These are phyloP conservation scores for Alligator sinensis DNA, from an alignment of 2,113 vertebrate genomes.

Conservation along the genomic window DNA sequence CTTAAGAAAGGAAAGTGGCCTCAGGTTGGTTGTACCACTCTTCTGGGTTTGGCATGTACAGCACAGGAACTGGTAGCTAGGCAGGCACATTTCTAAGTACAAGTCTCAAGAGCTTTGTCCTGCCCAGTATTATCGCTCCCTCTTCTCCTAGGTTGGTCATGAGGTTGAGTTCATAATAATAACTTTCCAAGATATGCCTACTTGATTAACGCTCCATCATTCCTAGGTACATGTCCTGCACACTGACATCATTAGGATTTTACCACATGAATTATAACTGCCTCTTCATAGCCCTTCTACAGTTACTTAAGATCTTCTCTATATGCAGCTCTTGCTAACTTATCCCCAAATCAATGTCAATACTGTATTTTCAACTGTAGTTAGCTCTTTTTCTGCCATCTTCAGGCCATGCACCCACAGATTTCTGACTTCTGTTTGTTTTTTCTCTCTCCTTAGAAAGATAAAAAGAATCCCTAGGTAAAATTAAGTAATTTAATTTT, in stretches of 20 bases:
- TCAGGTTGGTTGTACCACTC: too few relatives aligned
- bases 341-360: neutral
- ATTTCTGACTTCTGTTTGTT: too few relatives aligned
- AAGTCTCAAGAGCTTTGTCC: neutral
- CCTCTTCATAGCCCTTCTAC: neutral
- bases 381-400: neutral
- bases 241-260: neutral
- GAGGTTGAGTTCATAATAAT: neutral
- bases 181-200: neutral
- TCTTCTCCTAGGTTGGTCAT: neutral
- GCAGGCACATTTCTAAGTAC: too few relatives aligned
- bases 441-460: too few relatives aligned
- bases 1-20: too few relatives aligned
- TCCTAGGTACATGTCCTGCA: neutral
- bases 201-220: too few relatives aligned
- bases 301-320: neutral
- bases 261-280: neutral
- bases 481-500: neutral
- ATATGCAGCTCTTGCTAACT: neutral
- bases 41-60: too few relatives aligned
- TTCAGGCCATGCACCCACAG: neutral
- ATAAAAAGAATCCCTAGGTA: too few relatives aligned
- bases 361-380: neutral
- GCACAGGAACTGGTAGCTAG: too few relatives aligned
- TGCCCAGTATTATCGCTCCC: neutral